Evolutionary conservation across 64 coral and sea anemone species (phyloP).

Genomic region (Orbicella faveolata): DNA sequence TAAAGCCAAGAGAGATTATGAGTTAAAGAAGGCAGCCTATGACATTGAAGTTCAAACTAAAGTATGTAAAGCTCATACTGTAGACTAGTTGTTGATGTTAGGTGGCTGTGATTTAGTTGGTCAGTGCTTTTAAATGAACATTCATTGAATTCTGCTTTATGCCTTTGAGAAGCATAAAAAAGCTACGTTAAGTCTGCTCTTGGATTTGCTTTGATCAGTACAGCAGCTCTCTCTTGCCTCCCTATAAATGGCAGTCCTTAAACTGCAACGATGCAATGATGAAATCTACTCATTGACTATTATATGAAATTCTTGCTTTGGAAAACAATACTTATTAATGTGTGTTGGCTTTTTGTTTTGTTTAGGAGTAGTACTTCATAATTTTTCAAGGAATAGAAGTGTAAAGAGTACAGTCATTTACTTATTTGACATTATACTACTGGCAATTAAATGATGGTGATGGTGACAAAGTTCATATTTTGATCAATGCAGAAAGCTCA

Average conservation of each 20-base stretch:
- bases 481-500: constrained; percentile 56
- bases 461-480: neutral
- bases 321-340: too few relatives aligned
- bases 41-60: constrained; percentile 97
- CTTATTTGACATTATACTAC: neutral
- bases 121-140: neutral
- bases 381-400: too few relatives aligned
- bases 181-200: too few relatives aligned
- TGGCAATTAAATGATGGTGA: neutral
- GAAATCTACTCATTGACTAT: too few relatives aligned
- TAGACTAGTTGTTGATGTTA: neutral
- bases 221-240: too few relatives aligned
- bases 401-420: too few relatives aligned
- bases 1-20: constrained; percentile 93
- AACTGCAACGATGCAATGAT: too few relatives aligned
- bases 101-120: neutral
- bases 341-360: too few relatives aligned
- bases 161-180: too few relatives aligned
- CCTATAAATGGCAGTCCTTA: too few relatives aligned
- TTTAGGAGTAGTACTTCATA: too few relatives aligned
- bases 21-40: constrained; percentile 88
- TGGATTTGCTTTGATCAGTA: neutral
- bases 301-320: too few relatives aligned
- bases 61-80: constrained; percentile 15
- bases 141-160: neutral